Evolutionary conservation across 2,888 invertebrate genomes (phyloP).

Genomic region (Brachyptera putata): DNA sequence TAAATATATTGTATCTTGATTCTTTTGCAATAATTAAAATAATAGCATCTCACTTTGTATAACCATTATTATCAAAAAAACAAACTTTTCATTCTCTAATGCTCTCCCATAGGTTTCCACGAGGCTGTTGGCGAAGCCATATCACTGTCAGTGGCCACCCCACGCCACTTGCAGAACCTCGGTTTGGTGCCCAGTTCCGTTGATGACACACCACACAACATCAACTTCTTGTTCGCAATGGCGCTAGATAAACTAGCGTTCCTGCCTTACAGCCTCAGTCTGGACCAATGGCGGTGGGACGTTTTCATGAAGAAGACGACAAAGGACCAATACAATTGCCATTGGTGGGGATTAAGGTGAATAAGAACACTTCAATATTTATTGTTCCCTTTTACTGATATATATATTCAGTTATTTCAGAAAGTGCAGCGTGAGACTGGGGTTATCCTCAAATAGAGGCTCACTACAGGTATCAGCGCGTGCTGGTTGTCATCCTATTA

Average conservation of each 20-base stretch:
- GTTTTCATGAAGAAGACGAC: slow-evolving; percentile 70
- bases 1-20: too few relatives aligned
- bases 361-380: too few relatives aligned
- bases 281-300: slow-evolving; percentile 86
- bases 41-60: too few relatives aligned
- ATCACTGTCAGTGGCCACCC: slow-evolving; percentile 78
- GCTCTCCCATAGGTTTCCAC: slow-evolving; percentile 71
- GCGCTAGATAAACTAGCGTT: slow-evolving; percentile 83
- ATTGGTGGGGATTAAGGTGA: slow-evolving; percentile 81
- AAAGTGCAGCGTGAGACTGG: too few relatives aligned
- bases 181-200: slow-evolving; percentile 77
- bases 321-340: slow-evolving; percentile 78
- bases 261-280: slow-evolving; percentile 74
- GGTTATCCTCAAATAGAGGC: too few relatives aligned
- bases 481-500: too few relatives aligned
- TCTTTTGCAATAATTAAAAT: too few relatives aligned
- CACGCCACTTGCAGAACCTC: slow-evolving; percentile 77
- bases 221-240: slow-evolving; percentile 77
- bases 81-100: too few relatives aligned
- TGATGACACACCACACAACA: slow-evolving; percentile 76
- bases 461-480: too few relatives aligned
- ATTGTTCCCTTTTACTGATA: too few relatives aligned
- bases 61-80: too few relatives aligned
- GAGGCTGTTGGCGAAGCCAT: slow-evolving; percentile 90
- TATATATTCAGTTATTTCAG: too few relatives aligned